Base-by-base conservation (phyloP, 2,888 invertebrate species). In the Drosophila emarginata region DNA sequence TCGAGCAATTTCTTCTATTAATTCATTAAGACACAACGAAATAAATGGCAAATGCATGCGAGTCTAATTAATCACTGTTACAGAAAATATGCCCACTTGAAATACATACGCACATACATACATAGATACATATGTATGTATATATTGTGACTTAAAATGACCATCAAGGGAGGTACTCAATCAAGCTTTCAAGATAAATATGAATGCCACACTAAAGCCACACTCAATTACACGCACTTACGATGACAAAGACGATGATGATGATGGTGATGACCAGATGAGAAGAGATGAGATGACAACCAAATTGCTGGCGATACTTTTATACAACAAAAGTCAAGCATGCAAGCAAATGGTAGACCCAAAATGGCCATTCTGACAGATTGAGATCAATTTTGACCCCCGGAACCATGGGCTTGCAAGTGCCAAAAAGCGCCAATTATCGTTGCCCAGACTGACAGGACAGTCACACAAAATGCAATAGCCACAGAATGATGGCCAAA, bases 191-290 rank as follows among this genome's bases (percentile, higher is more conserved):
- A 65, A 85, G 28, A 54, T n/a, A 12, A 14, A 36, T 18, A 12
- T 45, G 77, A 32, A 52, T 82, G 68, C 82, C 77, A 73, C 73
- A 65, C 53, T 72, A 72, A 64, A 66, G 77, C 71, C 78, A 66
- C 74, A 77, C 86, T 80, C 80, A 81, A 85, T 81, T 81, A 82
- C 80, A 80, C 86, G 75, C 83, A 80, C 83, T 80, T 80, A 72
- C 67, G 64, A 59, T 32, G 70, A 70, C 71, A 72, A 72, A 32
- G 59, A 45, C 6, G 50, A 12, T 12, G 18, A 45, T 21, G 45
- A 45, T 21, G 45, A 45, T n/a, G 36, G 11, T 45, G 40, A 45
- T 40, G 45, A 45, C 45, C 18, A 45, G 14, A 18, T 11, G 18
- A 45, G 37, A 37, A 4, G 18, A 45, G 40, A 45, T 45, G 45